Evolutionary conservation across 2,888 invertebrate species (phyloP).

Genomic region (Augochlorella aurata): DNA sequence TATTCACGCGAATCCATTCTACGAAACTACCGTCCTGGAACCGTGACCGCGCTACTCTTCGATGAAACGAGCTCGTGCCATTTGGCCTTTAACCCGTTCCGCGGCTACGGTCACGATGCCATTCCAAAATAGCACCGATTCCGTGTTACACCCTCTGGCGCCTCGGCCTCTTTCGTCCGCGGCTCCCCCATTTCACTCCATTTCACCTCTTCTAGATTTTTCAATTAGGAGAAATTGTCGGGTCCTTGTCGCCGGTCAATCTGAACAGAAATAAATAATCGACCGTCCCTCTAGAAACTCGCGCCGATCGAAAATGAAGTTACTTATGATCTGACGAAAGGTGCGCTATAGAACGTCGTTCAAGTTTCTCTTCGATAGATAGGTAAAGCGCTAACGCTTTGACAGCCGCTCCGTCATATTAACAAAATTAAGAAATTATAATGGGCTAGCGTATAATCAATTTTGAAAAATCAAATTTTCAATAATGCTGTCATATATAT

Average conservation of each 20-base stretch:
- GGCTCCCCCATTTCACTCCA: not conserved
- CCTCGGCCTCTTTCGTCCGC: not conserved
- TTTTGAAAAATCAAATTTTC: no score
- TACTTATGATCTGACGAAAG: no score
- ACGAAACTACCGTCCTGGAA: constrained; percentile 37
- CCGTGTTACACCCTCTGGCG: not conserved
- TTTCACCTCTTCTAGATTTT: not conserved
- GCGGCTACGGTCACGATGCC: constrained; percentile 13
- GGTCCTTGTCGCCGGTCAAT: not conserved
- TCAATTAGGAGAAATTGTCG: not conserved
- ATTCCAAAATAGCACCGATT: constrained; percentile 34
- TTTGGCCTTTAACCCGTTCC: constrained; percentile 35
- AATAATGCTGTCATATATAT: no score
- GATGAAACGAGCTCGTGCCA: constrained; percentile 25
- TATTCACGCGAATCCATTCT: constrained; percentile 49
- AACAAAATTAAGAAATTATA: no score
- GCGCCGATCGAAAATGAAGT: not conserved
- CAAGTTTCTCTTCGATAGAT: no score
- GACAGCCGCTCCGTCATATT: no score
- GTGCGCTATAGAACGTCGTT: no score
- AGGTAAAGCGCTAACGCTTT: no score
- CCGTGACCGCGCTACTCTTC: constrained; percentile 16
- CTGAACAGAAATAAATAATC: not conserved
- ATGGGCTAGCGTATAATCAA: no score
- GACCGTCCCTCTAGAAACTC: not conserved